Percentiles rank a stretch among this genome's conserved stretches.
Evolutionary conservation across 1,140 invertebrate genomes (phyloP).

Genomic region (Drosophila insularis): DNA sequence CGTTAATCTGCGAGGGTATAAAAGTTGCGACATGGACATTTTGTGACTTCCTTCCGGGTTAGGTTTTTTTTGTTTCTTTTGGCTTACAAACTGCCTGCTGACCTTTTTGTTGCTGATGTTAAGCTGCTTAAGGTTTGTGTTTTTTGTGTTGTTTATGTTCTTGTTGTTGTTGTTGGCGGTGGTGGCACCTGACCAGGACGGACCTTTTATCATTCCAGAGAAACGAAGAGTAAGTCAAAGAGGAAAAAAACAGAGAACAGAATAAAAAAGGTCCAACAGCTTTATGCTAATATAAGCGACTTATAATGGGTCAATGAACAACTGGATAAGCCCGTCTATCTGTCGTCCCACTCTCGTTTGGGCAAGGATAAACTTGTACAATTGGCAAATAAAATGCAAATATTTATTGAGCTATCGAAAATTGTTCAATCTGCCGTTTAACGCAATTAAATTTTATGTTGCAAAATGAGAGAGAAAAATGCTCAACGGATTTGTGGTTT

Average conservation of each 20-base stretch:
- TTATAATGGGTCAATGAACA: conserved; percentile 4
- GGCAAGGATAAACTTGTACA: not conserved
- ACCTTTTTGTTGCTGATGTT: conserved; percentile 5
- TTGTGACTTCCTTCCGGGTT: not conserved
- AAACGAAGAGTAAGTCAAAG: not conserved
- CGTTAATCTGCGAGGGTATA: not conserved
- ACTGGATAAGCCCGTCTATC: not conserved
- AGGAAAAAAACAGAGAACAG: not conserved
- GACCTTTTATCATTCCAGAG: not conserved
- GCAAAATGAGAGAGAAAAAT: not conserved
- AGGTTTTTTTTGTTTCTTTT: not conserved
- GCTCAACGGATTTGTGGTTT: not conserved
- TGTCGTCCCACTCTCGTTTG: not conserved
- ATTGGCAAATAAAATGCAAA: conserved; percentile 1
- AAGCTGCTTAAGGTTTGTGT: conserved; percentile 4
- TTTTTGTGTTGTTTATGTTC: not conserved
- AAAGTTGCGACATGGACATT: not conserved
- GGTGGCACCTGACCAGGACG: not conserved
- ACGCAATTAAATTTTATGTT: not conserved
- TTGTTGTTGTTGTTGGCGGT: not conserved
- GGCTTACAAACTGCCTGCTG: not conserved
- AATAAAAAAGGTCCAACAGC: conserved; percentile 3
- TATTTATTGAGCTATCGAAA: not conserved
- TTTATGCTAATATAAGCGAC: conserved; percentile 9
- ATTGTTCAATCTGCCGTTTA: not conserved